Evolutionary conservation across 2,113 vertebrate species (phyloP).

Genomic region (Pelecanus crispus): DNA sequence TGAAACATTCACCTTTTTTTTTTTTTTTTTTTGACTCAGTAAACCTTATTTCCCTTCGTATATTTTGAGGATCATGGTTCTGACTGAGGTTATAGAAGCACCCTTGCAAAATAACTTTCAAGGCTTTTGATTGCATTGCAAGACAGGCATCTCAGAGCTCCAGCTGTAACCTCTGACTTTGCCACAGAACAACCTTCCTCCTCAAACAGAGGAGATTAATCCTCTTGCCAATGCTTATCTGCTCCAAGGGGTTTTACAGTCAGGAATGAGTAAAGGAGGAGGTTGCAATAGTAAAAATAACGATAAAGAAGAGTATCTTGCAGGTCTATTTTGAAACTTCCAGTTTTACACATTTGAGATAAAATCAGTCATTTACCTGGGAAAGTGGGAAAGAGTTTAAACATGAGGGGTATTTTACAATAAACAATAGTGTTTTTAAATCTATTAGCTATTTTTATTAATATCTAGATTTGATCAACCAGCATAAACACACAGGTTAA

Average conservation of each 20-base stretch:
- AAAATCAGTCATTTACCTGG: neutral
- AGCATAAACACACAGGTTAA: neutral
- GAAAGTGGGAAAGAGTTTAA: neutral
- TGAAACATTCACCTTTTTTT: neutral
- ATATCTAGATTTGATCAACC: neutral
- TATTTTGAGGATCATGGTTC: neutral
- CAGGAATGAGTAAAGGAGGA: neutral
- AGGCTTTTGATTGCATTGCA: neutral
- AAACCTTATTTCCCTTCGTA: neutral
- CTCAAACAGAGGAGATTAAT: neutral
- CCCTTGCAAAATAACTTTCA: neutral
- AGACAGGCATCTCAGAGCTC: neutral
- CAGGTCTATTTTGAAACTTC: neutral
- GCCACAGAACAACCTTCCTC: neutral
- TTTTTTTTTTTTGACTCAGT: neutral
- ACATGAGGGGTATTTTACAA: neutral
- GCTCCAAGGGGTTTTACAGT: neutral
- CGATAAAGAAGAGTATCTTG: neutral
- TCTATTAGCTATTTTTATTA: neutral
- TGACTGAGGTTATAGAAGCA: neutral
- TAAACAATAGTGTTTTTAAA: accelerated
- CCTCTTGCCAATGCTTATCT: neutral
- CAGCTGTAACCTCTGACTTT: neutral
- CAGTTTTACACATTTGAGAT: neutral
- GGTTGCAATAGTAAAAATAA: neutral